These are phyloP conservation scores for Corythaixoides concolor DNA, from an alignment of 2,113 vertebrate genomes.

Conservation along the genomic window DNA sequence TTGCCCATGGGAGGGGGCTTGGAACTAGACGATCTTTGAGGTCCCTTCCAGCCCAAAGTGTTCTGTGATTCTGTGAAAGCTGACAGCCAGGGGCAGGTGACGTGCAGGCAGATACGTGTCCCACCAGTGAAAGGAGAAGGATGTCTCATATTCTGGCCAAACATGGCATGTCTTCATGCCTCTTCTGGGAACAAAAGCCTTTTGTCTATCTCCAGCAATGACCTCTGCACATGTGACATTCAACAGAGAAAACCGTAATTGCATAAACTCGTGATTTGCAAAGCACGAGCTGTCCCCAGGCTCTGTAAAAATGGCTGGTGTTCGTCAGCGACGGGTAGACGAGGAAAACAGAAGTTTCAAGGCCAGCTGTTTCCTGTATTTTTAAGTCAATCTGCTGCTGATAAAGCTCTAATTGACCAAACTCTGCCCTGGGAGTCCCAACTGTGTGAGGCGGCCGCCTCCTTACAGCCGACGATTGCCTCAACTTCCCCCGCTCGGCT, in stretches of 20 bases:
- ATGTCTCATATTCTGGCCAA: neutral
- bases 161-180: neutral
- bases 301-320: neutral
- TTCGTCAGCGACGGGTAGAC: neutral
- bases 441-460: fast-evolving
- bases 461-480: neutral
- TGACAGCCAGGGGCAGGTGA: neutral
- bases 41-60: too few relatives aligned
- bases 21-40: too few relatives aligned
- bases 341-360: neutral
- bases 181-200: neutral
- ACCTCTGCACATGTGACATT: neutral
- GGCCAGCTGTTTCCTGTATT: constrained; percentile 13
- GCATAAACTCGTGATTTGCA: neutral
- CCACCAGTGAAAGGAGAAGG: neutral
- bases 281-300: constrained; percentile 6
- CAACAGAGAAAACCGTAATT: neutral
- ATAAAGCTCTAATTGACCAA: constrained; percentile 7
- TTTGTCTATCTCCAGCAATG: neutral
- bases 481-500: neutral
- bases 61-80: neutral
- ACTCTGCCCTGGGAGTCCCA: neutral
- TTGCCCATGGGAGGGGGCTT: too few relatives aligned
- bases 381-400: neutral
- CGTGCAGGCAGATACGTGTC: neutral